Percentiles rank a stretch among this genome's conserved stretches.
Evolutionary conservation across 2,797 vertebrate genomes (phyloP).

Genomic region (Argyrosomus regius): DNA sequence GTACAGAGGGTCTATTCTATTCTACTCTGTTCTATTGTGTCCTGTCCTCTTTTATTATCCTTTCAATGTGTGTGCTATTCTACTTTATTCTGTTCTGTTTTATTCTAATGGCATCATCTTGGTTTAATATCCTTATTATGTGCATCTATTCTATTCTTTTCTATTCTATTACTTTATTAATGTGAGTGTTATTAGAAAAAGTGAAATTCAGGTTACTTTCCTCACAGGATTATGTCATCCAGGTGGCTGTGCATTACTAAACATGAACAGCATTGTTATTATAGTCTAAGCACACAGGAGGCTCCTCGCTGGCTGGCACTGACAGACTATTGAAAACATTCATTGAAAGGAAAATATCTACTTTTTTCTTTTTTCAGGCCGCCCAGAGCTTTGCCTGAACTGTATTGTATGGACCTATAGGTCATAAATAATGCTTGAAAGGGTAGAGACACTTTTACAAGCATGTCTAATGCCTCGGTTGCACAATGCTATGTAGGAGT

Average conservation of each 20-base stretch:
- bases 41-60: too few species aligned
- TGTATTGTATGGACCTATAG: neutral
- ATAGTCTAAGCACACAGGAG: conserved; percentile 31
- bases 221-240: conserved; percentile 39
- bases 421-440: conserved; percentile 36
- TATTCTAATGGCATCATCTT: neutral
- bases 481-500: conserved; percentile 36
- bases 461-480: conserved; percentile 23
- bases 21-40: neutral
- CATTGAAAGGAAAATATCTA: neutral
- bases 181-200: conserved; percentile 5
- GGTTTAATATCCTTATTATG: neutral
- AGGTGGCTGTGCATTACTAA: conserved; percentile 51
- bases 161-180: neutral
- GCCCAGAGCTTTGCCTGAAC: neutral
- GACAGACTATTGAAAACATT: conserved; percentile 19
- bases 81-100: neutral
- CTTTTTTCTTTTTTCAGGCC: neutral
- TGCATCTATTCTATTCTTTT: neutral
- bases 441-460: conserved; percentile 49
- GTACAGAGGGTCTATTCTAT: neutral
- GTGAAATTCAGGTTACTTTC: conserved; percentile 40
- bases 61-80: neutral
- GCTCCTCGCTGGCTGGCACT: conserved; percentile 26
- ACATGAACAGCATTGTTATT: conserved; percentile 48